A percentile compares a stretch with the other conserved stretches of the same genome.
Conservation (phyloP, 2,113 vertebrate species). For the Halcyon malimbica region DNA sequence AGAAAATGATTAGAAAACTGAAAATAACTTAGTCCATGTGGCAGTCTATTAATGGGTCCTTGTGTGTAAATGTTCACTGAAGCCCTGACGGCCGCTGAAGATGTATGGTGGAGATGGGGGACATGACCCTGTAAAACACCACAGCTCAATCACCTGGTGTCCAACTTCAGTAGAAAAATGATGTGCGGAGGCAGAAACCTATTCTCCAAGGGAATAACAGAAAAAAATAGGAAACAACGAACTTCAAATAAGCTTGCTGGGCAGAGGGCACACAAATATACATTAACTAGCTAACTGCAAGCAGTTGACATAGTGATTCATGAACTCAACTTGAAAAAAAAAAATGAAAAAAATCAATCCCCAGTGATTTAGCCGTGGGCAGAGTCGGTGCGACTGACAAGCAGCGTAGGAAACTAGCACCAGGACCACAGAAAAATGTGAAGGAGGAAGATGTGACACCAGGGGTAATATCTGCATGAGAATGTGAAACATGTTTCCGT, state of each 20-base stretch:
- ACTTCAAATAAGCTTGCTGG: not conserved
- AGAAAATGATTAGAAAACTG: not conserved
- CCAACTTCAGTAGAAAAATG: not conserved
- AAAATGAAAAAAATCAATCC: not conserved
- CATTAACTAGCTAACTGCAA: not conserved
- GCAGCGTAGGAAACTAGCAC: not conserved
- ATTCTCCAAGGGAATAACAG: not conserved
- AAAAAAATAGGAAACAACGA: not conserved
- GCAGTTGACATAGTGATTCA: not conserved
- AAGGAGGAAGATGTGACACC: not conserved
- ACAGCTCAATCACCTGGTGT: not conserved
- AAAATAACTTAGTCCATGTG: not conserved
- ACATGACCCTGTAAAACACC: not conserved
- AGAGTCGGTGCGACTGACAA: not conserved
- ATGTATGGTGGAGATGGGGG: not conserved
- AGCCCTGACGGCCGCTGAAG: not conserved
- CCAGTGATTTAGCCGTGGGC: accelerated
- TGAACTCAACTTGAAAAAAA: not conserved
- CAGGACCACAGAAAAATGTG: not conserved
- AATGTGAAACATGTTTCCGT: not conserved
- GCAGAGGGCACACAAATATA: not conserved
- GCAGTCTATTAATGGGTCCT: not conserved
- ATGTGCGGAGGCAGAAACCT: not conserved
- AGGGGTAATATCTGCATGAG: accelerated
- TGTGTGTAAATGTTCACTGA: not conserved